Evolutionary conservation across 2,797 vertebrate species (phyloP).

Genomic region (Myotis myotis): DNA sequence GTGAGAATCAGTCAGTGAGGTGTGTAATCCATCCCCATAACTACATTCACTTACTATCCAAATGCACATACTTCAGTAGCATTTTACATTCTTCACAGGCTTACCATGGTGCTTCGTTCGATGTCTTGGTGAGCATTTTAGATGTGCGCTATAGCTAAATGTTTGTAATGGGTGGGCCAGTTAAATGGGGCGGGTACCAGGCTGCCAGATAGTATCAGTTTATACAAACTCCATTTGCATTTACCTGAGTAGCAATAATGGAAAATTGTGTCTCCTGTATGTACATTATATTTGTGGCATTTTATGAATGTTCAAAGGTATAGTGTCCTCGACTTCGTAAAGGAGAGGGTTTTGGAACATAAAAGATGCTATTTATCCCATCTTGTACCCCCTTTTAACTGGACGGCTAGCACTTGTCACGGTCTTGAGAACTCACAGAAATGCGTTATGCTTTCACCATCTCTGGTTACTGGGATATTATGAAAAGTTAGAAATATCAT

Average conservation of each 20-base stretch:
- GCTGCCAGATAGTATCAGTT: not conserved
- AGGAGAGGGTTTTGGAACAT: not conserved
- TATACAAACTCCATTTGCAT: not conserved
- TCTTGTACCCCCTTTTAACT: not conserved
- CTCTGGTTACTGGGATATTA: not conserved
- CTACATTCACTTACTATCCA: not conserved
- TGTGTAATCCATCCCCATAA: not conserved
- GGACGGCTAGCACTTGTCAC: not conserved
- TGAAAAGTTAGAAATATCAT: not conserved
- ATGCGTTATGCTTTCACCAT: not conserved
- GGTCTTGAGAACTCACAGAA: not conserved
- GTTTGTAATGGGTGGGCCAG: not conserved
- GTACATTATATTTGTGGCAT: not conserved
- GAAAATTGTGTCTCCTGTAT: not conserved
- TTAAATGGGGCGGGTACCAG: not conserved
- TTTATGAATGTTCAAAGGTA: not conserved
- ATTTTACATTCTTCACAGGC: not conserved
- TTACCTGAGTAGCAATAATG: not conserved
- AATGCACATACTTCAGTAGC: not conserved
- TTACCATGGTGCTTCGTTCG: not conserved
- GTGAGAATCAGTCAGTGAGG: not conserved
- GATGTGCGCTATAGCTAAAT: not conserved
- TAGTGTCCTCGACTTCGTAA: not conserved
- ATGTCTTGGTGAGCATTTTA: not conserved
- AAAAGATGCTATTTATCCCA: not conserved